Evolutionary conservation across 2,113 vertebrate genomes (phyloP).

Genomic region (Eudyptes chrysolophus): DNA sequence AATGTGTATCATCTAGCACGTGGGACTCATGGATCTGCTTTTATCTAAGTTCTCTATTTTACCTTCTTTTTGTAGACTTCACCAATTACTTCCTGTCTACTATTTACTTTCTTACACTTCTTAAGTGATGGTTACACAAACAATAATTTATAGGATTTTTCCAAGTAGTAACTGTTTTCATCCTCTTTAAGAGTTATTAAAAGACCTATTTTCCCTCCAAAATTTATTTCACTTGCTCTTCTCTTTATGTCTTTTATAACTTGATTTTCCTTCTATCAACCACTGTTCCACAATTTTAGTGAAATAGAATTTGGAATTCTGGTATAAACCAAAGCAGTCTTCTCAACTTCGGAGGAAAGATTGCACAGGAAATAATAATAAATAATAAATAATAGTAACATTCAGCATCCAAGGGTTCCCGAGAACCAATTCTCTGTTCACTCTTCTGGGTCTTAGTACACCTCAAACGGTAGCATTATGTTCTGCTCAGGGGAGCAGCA

Average conservation of each 20-base stretch:
- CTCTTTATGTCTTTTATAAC: neutral
- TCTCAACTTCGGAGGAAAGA: neutral
- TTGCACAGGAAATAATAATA: neutral
- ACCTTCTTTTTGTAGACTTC: neutral
- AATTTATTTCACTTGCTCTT: neutral
- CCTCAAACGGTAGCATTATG: neutral
- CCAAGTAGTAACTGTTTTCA: neutral
- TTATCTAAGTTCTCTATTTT: neutral
- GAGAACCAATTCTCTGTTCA: neutral
- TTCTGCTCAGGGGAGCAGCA: neutral
- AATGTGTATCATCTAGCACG: neutral
- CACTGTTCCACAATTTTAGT: neutral
- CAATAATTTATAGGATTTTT: neutral
- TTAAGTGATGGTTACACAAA: neutral
- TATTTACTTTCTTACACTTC: neutral
- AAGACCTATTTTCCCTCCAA: neutral
- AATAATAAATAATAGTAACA: neutral
- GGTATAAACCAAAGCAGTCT: neutral
- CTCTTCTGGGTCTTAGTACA: neutral
- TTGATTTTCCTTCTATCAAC: neutral
- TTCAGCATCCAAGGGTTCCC: neutral
- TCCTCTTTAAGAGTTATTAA: neutral
- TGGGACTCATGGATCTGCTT: neutral
- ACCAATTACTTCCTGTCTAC: neutral
- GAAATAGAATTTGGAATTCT: neutral